Evolutionary conservation across 37 sponge, comb jelly and placozoan species (phyloP).

Genomic region (Beroe ovata): DNA sequence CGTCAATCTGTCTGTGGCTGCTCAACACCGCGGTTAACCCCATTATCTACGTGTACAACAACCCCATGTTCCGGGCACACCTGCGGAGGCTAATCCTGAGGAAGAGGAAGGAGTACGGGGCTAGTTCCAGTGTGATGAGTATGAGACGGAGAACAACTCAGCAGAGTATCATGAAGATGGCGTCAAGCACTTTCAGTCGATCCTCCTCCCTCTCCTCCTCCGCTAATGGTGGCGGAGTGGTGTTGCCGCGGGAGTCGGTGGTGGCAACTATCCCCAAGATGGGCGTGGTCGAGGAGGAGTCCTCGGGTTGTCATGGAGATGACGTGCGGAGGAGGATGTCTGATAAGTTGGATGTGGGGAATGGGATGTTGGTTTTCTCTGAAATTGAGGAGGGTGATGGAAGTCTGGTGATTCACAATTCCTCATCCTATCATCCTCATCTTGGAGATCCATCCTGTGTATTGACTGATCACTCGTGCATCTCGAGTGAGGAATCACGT

Average conservation of each 20-base stretch:
- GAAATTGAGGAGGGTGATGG: neutral
- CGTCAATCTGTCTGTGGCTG: conserved; percentile 23
- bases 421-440: neutral
- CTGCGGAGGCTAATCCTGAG: neutral
- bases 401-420: neutral
- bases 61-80: conserved; percentile 43
- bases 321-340: neutral
- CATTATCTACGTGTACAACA: conserved; percentile 65
- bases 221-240: neutral
- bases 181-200: neutral
- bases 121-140: neutral
- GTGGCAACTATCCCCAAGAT: neutral
- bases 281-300: neutral
- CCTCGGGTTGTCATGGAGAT: too few relatives aligned
- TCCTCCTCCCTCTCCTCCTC: neutral
- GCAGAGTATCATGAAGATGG: neutral
- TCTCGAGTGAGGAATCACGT: neutral
- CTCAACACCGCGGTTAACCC: conserved; percentile 59
- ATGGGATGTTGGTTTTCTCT: neutral
- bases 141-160: neutral
- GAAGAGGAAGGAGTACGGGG: neutral
- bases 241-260: neutral
- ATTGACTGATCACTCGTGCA: neutral
- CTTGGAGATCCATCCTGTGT: neutral
- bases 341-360: neutral